phyloP scores from a whole-genome alignment of 2,797 vertebrate species.

The Enteromius mattozi region DNA sequence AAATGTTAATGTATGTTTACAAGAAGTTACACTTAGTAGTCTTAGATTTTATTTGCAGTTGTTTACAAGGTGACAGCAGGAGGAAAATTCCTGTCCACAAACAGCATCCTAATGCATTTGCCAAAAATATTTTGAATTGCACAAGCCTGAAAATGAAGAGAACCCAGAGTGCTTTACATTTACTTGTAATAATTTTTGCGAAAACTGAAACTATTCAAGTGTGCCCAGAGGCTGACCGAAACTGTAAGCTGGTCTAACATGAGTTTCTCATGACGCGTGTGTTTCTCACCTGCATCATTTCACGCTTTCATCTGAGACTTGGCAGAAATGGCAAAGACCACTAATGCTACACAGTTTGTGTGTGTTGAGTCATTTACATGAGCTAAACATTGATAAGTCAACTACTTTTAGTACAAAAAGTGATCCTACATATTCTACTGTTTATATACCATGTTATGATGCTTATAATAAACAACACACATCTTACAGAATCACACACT shows the following conservation, averaged over 20 bases:
- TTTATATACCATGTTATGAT: not conserved
- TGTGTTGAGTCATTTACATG: not conserved
- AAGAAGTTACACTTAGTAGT: not conserved
- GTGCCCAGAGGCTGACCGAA: conserved; percentile 11
- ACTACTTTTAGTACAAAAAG: not conserved
- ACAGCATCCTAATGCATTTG: not conserved
- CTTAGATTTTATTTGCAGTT: not conserved
- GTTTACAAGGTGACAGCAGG: not conserved
- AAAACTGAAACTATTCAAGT: conserved; percentile 2
- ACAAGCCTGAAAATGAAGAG: not conserved
- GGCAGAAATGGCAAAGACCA: not conserved
- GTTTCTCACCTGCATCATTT: not conserved
- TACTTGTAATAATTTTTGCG: not conserved
- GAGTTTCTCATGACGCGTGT: not conserved
- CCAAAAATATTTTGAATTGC: not conserved
- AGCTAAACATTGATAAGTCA: not conserved
- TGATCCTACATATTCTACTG: not conserved
- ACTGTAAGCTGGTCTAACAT: not conserved
- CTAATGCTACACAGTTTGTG: not conserved
- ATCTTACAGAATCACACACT: no score
- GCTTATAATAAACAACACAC: not conserved
- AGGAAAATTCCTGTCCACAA: not conserved
- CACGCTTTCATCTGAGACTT: not conserved
- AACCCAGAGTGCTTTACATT: not conserved
- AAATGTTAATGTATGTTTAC: not conserved